phyloP scores from a whole-genome alignment of 2,888 invertebrate species.

The Cataglyphis albicans region DNA sequence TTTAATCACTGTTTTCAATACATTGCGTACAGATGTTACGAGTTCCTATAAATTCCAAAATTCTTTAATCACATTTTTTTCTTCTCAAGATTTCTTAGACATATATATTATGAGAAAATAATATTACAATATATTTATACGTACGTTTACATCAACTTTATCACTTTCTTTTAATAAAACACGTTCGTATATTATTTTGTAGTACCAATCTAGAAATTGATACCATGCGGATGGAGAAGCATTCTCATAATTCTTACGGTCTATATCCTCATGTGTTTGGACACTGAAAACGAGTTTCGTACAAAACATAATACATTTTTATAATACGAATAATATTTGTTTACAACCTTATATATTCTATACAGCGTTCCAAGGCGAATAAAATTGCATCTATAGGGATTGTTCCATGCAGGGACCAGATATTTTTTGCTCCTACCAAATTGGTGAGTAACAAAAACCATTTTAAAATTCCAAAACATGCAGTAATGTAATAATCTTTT shows the following conservation, averaged over 20 bases:
- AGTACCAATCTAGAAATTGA: conserved; percentile 66
- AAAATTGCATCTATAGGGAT: conserved; percentile 64
- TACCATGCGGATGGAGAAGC: conserved; percentile 57
- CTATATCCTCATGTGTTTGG: conserved; percentile 68
- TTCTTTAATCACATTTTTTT: neutral
- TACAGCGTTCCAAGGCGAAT: conserved; percentile 69
- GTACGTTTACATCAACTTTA: conserved; percentile 63
- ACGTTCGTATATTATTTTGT: conserved; percentile 56
- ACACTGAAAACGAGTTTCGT: conserved; percentile 54
- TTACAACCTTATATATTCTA: conserved; percentile 67
- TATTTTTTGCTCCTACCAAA: conserved; percentile 58
- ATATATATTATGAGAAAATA: neutral
- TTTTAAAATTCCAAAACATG: conserved; percentile 68
- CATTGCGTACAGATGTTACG: conserved; percentile 43
- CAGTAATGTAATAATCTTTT: conserved; percentile 70
- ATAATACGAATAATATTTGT: neutral
- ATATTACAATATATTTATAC: neutral
- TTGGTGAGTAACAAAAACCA: conserved; percentile 66
- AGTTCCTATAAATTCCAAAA: conserved; percentile 53
- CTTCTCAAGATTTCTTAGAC: neutral
- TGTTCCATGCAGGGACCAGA: conserved; percentile 61
- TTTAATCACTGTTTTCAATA: conserved; percentile 55
- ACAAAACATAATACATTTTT: neutral
- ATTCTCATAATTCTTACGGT: conserved; percentile 44
- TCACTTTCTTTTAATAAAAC: conserved; percentile 57